Conservation (phyloP, 2,797 vertebrate genomes). For the Florisuga fusca region DNA sequence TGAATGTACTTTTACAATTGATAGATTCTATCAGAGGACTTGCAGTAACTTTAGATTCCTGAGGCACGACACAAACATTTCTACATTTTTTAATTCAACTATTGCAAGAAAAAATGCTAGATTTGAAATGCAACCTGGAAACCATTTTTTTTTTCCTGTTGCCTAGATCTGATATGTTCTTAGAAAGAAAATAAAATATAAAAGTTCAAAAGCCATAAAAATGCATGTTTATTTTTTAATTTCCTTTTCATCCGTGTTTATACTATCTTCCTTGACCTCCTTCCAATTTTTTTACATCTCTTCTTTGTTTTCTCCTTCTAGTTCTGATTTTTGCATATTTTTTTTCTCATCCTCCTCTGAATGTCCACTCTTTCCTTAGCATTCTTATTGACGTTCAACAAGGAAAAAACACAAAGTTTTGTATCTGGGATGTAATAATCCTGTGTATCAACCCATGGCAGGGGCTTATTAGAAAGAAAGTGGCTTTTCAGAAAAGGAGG, state of each 20-base stretch:
- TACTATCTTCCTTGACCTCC: neutral
- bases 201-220: neutral
- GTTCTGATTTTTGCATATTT: neutral
- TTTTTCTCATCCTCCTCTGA: neutral
- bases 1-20: conserved; percentile 33
- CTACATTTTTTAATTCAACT: neutral
- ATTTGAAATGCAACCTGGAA: neutral
- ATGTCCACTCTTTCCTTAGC: neutral
- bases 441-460: neutral
- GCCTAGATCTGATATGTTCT: neutral
- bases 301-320: neutral
- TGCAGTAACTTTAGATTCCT: neutral
- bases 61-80: neutral
- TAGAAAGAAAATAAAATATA: neutral
- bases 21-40: conserved; percentile 5
- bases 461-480: neutral
- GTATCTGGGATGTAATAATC: neutral
- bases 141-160: neutral
- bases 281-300: neutral
- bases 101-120: neutral
- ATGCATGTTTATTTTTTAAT: neutral
- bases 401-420: neutral
- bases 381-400: neutral
- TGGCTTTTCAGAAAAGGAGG: neutral
- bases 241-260: neutral